Base-by-base conservation (phyloP, 1,140 invertebrate genomes). In the Holotrichia oblita region DNA sequence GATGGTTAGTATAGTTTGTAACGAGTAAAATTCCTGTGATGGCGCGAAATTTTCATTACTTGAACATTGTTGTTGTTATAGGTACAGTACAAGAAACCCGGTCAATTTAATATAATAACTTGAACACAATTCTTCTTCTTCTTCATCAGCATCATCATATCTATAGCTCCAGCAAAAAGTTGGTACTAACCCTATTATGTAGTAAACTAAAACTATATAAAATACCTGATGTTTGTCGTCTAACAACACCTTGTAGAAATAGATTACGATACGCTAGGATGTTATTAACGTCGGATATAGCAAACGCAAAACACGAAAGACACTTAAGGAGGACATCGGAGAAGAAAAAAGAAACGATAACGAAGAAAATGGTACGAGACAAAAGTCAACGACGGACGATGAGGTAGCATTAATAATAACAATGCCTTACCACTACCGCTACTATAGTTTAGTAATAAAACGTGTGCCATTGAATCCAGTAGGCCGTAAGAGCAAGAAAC, bases 321-420 rank as follows among this genome's bases (percentile, higher is more conserved):
- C 61, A 69, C 61, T 69, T 34, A 34, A 34, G 22, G 61, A 69
- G 61, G 48, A 17, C 17, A 12, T 27, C 9, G 20, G 61, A 69
- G 48, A 55, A 55, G 17, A 55, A 3, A 17, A 55, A 55, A 17
- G 17, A 69, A 69, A 69, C 27, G 27, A 34, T 34, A 34, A 34
- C 27, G 27, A 34, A 34, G 7, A 27, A 69, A 69, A 69, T 34
- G 22, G 20, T 27, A 69, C 17, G 22, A 69, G 20, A 24, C 61
- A 20, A 27, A 6, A 44, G 42, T 44, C 42, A 44, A 55, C 48
- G 48, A 55, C 48, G 48, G 17, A 69, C 61, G 22, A 69, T 69
- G 61, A 69, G 61, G 61, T 69, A 69, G 61, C 61, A 69, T 69
- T 69, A 69, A 69, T 69, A 69, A 69, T 69, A 69, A 69, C 61